Percentiles rank a stretch among this genome's conserved stretches.
Conservation (phyloP, 2,797 vertebrate species). For the Chiloscyllium punctatum region DNA sequence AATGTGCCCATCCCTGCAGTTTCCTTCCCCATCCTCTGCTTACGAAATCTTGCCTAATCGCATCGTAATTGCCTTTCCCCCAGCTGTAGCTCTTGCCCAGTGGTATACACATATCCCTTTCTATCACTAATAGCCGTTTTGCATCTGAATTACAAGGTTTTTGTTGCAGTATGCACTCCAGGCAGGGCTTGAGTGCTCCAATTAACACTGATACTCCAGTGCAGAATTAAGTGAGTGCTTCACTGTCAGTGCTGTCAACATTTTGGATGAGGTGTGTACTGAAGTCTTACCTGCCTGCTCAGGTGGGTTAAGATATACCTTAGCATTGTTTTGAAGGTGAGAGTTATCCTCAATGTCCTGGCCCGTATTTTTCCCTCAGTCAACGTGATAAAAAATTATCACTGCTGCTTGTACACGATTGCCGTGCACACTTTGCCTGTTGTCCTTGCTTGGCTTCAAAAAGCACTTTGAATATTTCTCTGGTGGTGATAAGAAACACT, state of each 20-base stretch:
- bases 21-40: too few species aligned
- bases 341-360: neutral
- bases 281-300: neutral
- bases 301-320: too few species aligned
- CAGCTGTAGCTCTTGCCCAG: too few species aligned
- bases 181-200: neutral
- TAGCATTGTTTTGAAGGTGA: neutral
- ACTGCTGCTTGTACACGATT: neutral
- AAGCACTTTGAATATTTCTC: neutral
- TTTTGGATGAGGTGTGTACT: too few species aligned
- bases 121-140: neutral
- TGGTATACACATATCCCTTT: too few species aligned
- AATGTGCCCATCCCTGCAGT: too few species aligned
- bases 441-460: neutral
- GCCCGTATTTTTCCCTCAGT: neutral
- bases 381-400: neutral
- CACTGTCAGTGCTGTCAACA: too few species aligned
- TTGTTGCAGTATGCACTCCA: neutral
- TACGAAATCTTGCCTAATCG: too few species aligned
- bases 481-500: neutral
- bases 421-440: neutral
- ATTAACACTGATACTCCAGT: too few species aligned
- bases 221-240: too few species aligned
- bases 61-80: too few species aligned
- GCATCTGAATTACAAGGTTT: neutral